phyloP scores from a whole-genome alignment of 2,797 vertebrate genomes.

The Nannoperca australis region DNA sequence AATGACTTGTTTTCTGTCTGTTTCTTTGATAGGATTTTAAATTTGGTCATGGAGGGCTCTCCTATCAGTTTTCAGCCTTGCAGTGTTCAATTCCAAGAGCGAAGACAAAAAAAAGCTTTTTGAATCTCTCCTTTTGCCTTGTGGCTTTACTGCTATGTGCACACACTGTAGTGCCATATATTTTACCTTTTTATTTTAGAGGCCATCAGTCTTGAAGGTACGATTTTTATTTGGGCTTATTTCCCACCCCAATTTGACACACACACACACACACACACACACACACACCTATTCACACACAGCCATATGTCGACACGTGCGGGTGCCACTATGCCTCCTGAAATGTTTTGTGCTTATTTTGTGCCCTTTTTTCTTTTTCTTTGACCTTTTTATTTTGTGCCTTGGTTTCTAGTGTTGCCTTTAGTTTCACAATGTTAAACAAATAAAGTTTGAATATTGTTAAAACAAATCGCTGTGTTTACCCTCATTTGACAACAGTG shows the following conservation, averaged over 20 bases:
- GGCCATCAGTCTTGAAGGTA: slow-evolving; percentile 58
- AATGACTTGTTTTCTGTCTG: slow-evolving; percentile 32
- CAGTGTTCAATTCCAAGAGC: slow-evolving; percentile 52
- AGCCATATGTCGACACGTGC: slow-evolving; percentile 60
- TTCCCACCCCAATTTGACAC: slow-evolving; percentile 35
- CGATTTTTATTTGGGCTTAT: slow-evolving; percentile 39
- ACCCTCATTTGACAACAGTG: slow-evolving; percentile 19
- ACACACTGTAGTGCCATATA: slow-evolving; percentile 47
- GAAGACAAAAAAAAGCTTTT: slow-evolving; percentile 43
- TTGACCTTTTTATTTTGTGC: slow-evolving; percentile 58
- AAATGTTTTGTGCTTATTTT: slow-evolving; percentile 64
- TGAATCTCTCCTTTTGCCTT: slow-evolving; percentile 44
- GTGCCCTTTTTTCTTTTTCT: slow-evolving; percentile 23
- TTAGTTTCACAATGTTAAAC: slow-evolving; percentile 85
- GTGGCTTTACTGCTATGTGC: slow-evolving; percentile 47
- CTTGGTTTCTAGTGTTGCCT: slow-evolving; percentile 78
- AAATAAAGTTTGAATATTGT: slow-evolving; percentile 86
- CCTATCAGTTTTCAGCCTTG: slow-evolving; percentile 49
- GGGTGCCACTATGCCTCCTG: slow-evolving; percentile 64
- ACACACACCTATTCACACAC: slow-evolving; percentile 21
- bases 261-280: neutral
- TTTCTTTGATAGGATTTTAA: slow-evolving; percentile 12
- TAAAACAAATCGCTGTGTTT: slow-evolving; percentile 58
- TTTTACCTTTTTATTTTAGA: slow-evolving; percentile 38
- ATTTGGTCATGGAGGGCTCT: slow-evolving; percentile 38